Conservation (phyloP, 2,888 invertebrate genomes). For the Platerodrilus igneus region DNA sequence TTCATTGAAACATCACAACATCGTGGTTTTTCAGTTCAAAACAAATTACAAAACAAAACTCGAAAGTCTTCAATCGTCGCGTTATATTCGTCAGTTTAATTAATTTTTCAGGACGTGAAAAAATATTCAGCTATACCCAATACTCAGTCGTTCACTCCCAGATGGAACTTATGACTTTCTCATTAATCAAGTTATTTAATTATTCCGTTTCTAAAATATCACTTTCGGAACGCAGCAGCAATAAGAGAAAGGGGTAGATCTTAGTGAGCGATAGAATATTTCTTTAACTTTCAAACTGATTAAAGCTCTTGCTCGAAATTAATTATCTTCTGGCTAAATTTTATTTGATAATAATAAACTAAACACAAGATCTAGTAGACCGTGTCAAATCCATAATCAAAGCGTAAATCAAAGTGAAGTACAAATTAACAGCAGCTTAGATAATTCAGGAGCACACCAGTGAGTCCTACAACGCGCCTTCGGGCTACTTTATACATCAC, state of each 20-base stretch:
- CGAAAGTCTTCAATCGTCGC: slow-evolving; percentile 25
- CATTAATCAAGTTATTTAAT: slow-evolving; percentile 34
- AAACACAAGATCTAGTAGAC: slow-evolving; percentile 23
- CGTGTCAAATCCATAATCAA: slow-evolving; percentile 31
- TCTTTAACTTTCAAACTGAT: slow-evolving; percentile 10
- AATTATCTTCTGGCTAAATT: slow-evolving; percentile 12
- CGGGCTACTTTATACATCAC: slow-evolving; percentile 26
- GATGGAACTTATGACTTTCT: slow-evolving; percentile 33
- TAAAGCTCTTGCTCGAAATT: slow-evolving; percentile 7
- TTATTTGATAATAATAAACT: slow-evolving; percentile 9
- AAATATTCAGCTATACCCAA: slow-evolving; percentile 25
- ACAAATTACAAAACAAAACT: slow-evolving; percentile 40
- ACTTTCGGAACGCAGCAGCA: slow-evolving; percentile 22
- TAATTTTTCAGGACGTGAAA: slow-evolving; percentile 36
- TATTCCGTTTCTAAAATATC: slow-evolving; percentile 30
- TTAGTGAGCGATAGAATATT: slow-evolving; percentile 16
- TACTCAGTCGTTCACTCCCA: slow-evolving; percentile 31
- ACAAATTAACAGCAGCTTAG: slow-evolving; percentile 30
- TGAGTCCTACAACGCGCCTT: slow-evolving; percentile 22
- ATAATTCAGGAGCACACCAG: slow-evolving; percentile 24
- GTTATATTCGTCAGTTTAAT: slow-evolving; percentile 36
- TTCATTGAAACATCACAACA: slow-evolving; percentile 39
- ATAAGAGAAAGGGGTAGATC: slow-evolving; percentile 22
- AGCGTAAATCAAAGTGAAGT: slow-evolving; percentile 27
- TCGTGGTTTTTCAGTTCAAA: slow-evolving; percentile 34